Evolutionary conservation across 2,888 invertebrate genomes (phyloP), one percentile per base, ranked within the genome.

Genomic region (Liopterus haemorrhoidalis): DNA sequence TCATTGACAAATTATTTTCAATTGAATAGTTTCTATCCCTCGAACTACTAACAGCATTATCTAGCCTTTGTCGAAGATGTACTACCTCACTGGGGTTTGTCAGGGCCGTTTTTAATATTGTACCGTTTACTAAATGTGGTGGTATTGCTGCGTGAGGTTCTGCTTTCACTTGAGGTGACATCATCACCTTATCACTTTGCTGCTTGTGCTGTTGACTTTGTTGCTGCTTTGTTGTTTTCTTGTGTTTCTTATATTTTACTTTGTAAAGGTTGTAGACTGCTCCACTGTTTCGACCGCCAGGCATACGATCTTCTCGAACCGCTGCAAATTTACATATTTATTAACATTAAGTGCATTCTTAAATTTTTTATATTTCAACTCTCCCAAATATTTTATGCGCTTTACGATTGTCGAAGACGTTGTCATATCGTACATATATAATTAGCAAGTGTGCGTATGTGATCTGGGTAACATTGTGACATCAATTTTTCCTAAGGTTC

Each of bases 201-300:
- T 64, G 69, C 20, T 64, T 61, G 18, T 67, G 66, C 42, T 62
- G 58, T 57, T 64, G 63, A 57, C 65, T 61, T 49, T 68, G 65
- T 49, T 66, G 69, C 44, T 67, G 61, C 63, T 78, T 81, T 57
- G 71, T 76, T 53, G 80, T 78, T 70, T 92, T 88, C 79, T 92
- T 92, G 75, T 94, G 91, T 71, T 95, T 96, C 74, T 93, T 94
- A 73, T 96, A 96, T 75, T 94, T 95, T 39, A 95, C 93, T 82
- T 97, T 97, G 75, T 97, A 97, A 60, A 96, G 78, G 71, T 96
- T 97, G 71, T 97, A 99, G 50, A 99, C 96, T 53, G 96, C 96
- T 54, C 95, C 95, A 59, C 95, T 96, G 73, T 97, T 99, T 46
- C 97, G 79, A 41, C 97, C 97, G 27, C 97, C 97, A n/a, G 97